These are phyloP conservation scores for Dendrolimus punctatus DNA, from an alignment of 1,140 invertebrate species.

Conservation along the genomic window DNA sequence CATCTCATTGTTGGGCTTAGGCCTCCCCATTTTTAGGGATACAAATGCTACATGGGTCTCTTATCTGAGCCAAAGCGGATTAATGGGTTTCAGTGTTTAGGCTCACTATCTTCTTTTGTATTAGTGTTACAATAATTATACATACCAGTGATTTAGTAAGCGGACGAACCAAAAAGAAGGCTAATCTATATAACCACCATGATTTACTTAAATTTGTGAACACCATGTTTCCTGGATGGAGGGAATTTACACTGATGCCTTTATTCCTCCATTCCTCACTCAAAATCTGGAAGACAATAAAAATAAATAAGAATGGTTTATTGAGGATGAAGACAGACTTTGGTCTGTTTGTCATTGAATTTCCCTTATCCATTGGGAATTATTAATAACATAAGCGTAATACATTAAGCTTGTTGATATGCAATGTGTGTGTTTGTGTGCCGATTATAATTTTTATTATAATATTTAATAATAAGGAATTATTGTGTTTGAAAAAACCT, in stretches of 20 bases:
- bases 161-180: conserved; percentile 87
- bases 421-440: too few species aligned
- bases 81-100: too few species aligned
- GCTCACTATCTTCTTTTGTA: not conserved
- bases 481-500: too few species aligned
- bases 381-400: not conserved
- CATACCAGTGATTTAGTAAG: conserved; percentile 96
- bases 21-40: too few species aligned
- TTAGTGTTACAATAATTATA: conserved; percentile 8
- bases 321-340: too few species aligned
- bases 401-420: not conserved
- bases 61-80: too few species aligned
- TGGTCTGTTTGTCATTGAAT: too few species aligned
- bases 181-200: conserved; percentile 87
- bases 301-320: not conserved
- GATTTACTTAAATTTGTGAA: conserved; percentile 81
- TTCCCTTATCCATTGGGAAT: too few species aligned
- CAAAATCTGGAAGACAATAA: conserved; percentile 38
- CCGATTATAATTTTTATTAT: too few species aligned
- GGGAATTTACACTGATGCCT: conserved; percentile 83
- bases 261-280: conserved; percentile 77
- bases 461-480: too few species aligned
- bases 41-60: too few species aligned
- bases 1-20: too few species aligned
- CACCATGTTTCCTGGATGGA: conserved; percentile 96